Evolutionary conservation across 2,113 vertebrate species (phyloP).

Genomic region (Hemiscyllium ocellatum): DNA sequence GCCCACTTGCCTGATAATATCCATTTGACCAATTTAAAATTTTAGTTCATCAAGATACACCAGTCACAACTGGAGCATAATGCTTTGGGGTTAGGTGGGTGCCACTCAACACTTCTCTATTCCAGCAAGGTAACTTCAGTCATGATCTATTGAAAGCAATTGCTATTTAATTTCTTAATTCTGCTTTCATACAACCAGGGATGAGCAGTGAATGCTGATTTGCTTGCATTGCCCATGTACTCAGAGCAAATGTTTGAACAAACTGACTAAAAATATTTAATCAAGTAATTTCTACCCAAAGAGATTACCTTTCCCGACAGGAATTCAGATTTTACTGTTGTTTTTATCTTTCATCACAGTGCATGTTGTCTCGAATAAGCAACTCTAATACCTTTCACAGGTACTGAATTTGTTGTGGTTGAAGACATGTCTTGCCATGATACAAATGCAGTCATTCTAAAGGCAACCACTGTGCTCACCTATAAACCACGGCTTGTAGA

Average conservation of each 20-base stretch:
- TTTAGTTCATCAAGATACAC: background rate
- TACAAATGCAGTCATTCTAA: slow-evolving; percentile 85
- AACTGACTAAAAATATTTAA: background rate
- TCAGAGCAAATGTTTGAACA: background rate
- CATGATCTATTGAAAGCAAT: background rate
- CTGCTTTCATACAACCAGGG: background rate
- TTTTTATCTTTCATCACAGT: background rate
- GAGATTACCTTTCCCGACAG: background rate
- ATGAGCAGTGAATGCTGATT: background rate
- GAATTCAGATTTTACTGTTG: background rate
- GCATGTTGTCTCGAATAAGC: background rate
- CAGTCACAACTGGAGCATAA: background rate
- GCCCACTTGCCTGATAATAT: background rate
- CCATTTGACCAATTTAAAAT: background rate
- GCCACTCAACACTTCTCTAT: background rate
- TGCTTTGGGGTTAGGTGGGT: background rate
- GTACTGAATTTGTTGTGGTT: slow-evolving; percentile 94
- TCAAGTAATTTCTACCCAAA: background rate
- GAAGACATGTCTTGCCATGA: slow-evolving; percentile 84
- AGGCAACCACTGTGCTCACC: slow-evolving; percentile 93
- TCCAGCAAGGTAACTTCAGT: background rate
- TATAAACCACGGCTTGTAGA: slow-evolving; percentile 88
- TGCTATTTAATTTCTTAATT: background rate
- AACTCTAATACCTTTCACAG: slow-evolving; percentile 49
- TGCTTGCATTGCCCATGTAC: background rate